Conservation (phyloP, 2,888 invertebrate species). For the Cryptocheilus praepositus region DNA sequence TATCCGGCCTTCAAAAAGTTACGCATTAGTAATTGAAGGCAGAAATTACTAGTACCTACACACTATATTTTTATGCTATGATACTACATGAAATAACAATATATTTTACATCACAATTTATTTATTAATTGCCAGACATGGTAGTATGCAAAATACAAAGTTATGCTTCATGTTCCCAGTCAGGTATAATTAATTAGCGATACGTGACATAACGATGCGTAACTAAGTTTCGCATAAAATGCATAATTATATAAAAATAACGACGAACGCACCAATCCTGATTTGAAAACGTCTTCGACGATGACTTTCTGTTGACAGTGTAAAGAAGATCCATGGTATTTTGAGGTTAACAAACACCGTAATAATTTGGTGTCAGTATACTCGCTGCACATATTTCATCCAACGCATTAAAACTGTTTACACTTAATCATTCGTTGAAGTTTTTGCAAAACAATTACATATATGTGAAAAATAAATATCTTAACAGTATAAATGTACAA, state of each 20-base stretch:
- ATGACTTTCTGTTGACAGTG: slow-evolving; percentile 64
- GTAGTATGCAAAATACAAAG: neutral
- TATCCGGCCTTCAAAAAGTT: too few relatives aligned
- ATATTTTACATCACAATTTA: neutral
- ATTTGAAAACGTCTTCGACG: slow-evolving; percentile 60
- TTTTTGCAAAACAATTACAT: neutral
- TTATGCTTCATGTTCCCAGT: neutral
- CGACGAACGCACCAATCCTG: slow-evolving; percentile 66
- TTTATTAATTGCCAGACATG: neutral
- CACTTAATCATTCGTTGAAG: neutral
- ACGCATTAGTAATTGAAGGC: too few relatives aligned
- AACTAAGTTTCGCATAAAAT: slow-evolving; percentile 10
- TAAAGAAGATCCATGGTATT: slow-evolving; percentile 68
- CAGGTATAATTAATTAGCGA: slow-evolving; percentile 10
- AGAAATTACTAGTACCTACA: too few relatives aligned
- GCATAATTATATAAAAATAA: neutral
- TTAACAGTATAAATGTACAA: neutral
- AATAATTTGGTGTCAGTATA: neutral
- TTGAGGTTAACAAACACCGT: neutral
- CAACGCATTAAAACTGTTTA: neutral
- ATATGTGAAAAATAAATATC: neutral
- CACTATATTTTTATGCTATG: too few relatives aligned
- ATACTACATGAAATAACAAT: too few relatives aligned
- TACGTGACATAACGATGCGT: slow-evolving; percentile 1
- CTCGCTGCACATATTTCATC: neutral